These are phyloP conservation scores for Martes martes DNA, from an alignment of 2,113 vertebrate genomes.

Conservation along the genomic window DNA sequence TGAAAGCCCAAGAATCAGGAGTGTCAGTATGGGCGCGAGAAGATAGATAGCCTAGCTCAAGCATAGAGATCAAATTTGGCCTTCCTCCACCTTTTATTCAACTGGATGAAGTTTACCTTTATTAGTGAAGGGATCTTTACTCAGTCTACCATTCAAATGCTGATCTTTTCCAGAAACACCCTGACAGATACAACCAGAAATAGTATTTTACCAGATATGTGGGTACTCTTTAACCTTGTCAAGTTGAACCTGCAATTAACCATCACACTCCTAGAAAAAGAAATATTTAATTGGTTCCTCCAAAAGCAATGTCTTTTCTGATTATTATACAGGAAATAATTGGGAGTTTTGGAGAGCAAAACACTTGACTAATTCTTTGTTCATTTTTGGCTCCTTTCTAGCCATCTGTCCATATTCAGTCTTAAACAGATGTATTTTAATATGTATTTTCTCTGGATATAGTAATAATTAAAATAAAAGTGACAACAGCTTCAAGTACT, in stretches of 20 bases:
- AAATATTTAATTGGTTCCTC: not conserved
- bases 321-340: not conserved
- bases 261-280: not conserved
- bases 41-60: not conserved
- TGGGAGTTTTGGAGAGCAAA: not conserved
- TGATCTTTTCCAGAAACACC: not conserved
- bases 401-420: not conserved
- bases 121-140: not conserved
- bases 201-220: not conserved
- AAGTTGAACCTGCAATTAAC: not conserved
- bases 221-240: not conserved
- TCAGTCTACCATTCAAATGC: not conserved
- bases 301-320: not conserved
- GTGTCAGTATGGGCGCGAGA: not conserved
- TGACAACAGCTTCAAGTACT: not conserved
- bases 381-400: not conserved
- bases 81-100: not conserved
- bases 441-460: not conserved
- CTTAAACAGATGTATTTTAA: not conserved
- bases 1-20: not conserved
- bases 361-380: not conserved
- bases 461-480: conserved; percentile 15
- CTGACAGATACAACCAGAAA: not conserved
- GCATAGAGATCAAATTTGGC: not conserved
- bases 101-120: not conserved